Conservation (phyloP, 2,888 invertebrate genomes). For the Leucoptera coffeella region DNA sequence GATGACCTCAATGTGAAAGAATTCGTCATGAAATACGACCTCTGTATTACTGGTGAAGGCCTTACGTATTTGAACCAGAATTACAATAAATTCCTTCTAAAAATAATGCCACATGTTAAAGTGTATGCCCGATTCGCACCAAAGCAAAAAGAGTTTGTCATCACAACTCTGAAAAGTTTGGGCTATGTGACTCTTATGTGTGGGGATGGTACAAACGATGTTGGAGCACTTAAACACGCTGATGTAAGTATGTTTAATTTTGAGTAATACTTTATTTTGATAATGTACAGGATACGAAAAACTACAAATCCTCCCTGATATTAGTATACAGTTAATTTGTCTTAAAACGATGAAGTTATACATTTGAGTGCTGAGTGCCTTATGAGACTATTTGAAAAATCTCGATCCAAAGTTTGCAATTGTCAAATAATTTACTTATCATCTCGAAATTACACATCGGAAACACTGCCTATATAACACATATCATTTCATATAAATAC, state of each 20-base stretch:
- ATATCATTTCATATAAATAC: too few species aligned
- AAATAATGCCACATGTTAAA: constrained; percentile 77
- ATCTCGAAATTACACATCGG: too few species aligned
- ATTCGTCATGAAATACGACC: constrained; percentile 70
- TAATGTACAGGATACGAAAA: too few species aligned
- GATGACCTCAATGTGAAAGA: constrained; percentile 39
- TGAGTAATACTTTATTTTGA: not conserved
- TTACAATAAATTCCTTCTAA: constrained; percentile 56
- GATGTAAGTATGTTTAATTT: constrained; percentile 61
- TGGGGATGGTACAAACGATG: constrained; percentile 99
- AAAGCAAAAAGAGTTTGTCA: constrained; percentile 95
- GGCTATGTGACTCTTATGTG: constrained; percentile 96
- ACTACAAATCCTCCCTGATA: too few species aligned
- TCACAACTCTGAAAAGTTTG: constrained; percentile 79
- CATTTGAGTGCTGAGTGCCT: too few species aligned
- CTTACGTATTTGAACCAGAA: constrained; percentile 62
- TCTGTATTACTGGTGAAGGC: constrained; percentile 95
- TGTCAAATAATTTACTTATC: too few species aligned
- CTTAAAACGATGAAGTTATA: too few species aligned
- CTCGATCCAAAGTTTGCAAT: too few species aligned
- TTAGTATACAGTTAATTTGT: too few species aligned
- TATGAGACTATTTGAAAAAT: too few species aligned
- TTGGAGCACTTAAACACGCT: constrained; percentile 97
- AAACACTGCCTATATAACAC: too few species aligned
- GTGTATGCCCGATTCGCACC: constrained; percentile 97